phyloP scores from a whole-genome alignment of 2,113 vertebrate genomes.

The Clarias gariepinus region DNA sequence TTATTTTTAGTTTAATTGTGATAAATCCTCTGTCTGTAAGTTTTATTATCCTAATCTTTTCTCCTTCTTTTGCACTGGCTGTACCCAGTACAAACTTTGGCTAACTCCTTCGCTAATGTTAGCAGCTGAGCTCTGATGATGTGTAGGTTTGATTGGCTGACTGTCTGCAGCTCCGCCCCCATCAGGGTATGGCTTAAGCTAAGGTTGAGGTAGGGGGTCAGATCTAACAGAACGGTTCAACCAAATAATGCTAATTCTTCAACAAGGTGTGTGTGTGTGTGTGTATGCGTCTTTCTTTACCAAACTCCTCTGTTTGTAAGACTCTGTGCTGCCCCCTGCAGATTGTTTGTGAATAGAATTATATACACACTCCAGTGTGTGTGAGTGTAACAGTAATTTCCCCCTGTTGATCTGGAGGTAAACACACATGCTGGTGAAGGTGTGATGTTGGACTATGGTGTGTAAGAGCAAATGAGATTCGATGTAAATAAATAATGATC shows the following conservation, averaged over 20 bases:
- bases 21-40: background rate
- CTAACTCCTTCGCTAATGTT: background rate
- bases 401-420: background rate
- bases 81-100: too few species aligned
- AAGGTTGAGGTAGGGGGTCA: background rate
- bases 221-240: background rate
- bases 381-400: background rate
- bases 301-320: background rate
- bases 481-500: conserved; percentile 18
- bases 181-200: background rate
- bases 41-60: background rate
- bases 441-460: background rate
- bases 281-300: background rate
- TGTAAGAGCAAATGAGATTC: background rate
- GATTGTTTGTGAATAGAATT: background rate
- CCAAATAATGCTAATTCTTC: background rate
- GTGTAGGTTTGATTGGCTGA: background rate
- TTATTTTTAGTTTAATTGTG: background rate
- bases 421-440: background rate
- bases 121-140: background rate
- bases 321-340: conserved; percentile 22
- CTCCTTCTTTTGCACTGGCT: background rate
- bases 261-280: background rate
- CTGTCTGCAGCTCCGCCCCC: background rate
- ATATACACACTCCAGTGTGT: background rate